phyloP scores from a whole-genome alignment of 92 coral and sea anemone genomes.

The Phymanthus crucifer region DNA sequence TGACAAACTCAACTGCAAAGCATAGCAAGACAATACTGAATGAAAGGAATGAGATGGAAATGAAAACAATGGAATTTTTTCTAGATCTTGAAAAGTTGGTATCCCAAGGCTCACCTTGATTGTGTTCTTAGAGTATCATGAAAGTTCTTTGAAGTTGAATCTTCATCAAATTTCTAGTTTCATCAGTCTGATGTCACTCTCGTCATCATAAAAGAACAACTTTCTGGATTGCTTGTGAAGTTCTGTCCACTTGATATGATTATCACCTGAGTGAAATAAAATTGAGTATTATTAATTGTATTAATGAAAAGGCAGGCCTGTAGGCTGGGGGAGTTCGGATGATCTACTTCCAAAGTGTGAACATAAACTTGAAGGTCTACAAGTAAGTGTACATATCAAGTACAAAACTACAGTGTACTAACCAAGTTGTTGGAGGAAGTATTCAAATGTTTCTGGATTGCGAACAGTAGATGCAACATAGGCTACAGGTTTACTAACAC shows the following conservation, averaged over 20 bases:
- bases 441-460: conserved; percentile 58
- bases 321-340: too few relatives aligned
- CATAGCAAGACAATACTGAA: too few relatives aligned
- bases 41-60: too few relatives aligned
- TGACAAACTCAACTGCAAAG: too few relatives aligned
- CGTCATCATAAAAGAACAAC: conserved; percentile 51
- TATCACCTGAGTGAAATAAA: conserved; percentile 21
- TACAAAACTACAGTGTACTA: conserved; percentile 10
- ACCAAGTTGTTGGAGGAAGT: conserved; percentile 53
- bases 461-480: conserved; percentile 70
- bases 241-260: conserved; percentile 36
- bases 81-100: too few relatives aligned
- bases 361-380: too few relatives aligned
- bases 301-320: too few relatives aligned
- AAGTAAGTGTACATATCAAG: too few relatives aligned
- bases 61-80: too few relatives aligned
- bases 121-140: neutral
- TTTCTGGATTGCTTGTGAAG: conserved; percentile 33
- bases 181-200: conserved; percentile 46
- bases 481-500: conserved; percentile 48
- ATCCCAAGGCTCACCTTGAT: too few relatives aligned
- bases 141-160: neutral
- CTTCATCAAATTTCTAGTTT: conserved; percentile 24
- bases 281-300: too few relatives aligned
- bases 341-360: neutral